phyloP scores from a whole-genome alignment of 2,888 invertebrate species.

The Prenolepis imparis region DNA sequence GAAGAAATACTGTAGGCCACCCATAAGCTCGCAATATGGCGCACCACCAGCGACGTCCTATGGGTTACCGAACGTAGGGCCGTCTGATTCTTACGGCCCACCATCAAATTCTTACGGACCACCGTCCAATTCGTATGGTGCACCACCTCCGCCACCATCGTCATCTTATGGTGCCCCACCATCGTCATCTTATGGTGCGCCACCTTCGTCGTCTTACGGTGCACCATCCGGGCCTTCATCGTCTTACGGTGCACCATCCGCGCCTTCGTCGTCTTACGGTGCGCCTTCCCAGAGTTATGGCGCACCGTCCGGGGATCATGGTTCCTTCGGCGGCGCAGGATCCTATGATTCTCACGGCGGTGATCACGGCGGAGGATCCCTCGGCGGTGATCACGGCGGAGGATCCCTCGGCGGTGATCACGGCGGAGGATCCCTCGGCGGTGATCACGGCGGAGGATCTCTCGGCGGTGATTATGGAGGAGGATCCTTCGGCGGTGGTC shows the following conservation, averaged over 20 bases:
- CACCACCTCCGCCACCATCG: constrained; percentile 68
- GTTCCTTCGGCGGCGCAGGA: constrained; percentile 38
- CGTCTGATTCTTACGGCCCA: constrained; percentile 61
- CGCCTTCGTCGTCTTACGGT: constrained; percentile 64
- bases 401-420: constrained; percentile 52
- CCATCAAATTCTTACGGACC: constrained; percentile 65
- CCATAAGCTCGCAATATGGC: constrained; percentile 47
- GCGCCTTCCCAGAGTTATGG: constrained; percentile 61
- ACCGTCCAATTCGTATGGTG: constrained; percentile 71
- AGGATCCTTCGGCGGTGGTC: constrained; percentile 76
- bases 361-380: constrained; percentile 35
- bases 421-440: constrained; percentile 52
- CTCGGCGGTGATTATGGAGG: constrained; percentile 55
- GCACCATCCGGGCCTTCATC: constrained; percentile 67
- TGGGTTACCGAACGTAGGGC: constrained; percentile 74
- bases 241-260: constrained; percentile 63
- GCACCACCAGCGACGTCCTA: constrained; percentile 77
- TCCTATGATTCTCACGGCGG: constrained; percentile 15
- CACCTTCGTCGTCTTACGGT: constrained; percentile 74
- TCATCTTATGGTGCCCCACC: constrained; percentile 60
- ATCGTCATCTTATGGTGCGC: constrained; percentile 54
- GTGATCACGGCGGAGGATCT: constrained; percentile 37
- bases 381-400: constrained; percentile 18
- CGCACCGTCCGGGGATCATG: constrained; percentile 53
- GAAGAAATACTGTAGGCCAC: constrained; percentile 29